Evolutionary conservation across 2,888 invertebrate species (phyloP).

Genomic region (Tolmerus cingulatus): DNA sequence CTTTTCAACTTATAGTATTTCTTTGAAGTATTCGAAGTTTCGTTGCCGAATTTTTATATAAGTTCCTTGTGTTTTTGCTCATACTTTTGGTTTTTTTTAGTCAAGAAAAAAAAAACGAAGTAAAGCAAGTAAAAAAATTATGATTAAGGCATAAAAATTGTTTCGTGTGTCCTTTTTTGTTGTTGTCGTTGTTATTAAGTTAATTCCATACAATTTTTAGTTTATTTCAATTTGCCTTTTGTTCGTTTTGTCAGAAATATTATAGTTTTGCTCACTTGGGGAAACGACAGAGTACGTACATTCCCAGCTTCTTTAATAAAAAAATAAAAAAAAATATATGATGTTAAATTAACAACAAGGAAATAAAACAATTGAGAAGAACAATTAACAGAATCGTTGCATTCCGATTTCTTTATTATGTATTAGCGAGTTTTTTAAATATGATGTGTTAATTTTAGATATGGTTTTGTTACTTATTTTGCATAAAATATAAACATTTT

Average conservation of each 20-base stretch:
- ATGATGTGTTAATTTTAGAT: background rate
- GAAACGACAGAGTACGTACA: constrained; percentile 8
- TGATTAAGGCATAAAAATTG: constrained; percentile 18
- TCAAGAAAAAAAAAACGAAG: background rate
- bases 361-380: constrained; percentile 32
- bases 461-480: background rate
- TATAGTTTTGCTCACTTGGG: background rate
- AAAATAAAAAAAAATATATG: background rate
- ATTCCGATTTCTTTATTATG: background rate
- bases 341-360: constrained; percentile 27
- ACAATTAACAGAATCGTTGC: background rate
- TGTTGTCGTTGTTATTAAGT: constrained; percentile 41
- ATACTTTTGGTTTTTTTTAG: background rate
- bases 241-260: constrained; percentile 4
- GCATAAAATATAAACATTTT: background rate
- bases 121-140: constrained; percentile 14
- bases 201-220: background rate
- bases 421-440: background rate
- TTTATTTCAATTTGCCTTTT: constrained; percentile 6
- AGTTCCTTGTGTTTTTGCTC: background rate
- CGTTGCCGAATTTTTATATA: constrained; percentile 9
- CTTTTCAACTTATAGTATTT: background rate
- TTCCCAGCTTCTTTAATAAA: constrained; percentile 6
- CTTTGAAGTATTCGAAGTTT: background rate
- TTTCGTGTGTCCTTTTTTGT: constrained; percentile 44